A percentile compares a stretch with the other conserved stretches of the same genome.
These are phyloP conservation scores for Trichonephila inaurata DNA, from an alignment of 1,140 invertebrate genomes.

Conservation along the genomic window DNA sequence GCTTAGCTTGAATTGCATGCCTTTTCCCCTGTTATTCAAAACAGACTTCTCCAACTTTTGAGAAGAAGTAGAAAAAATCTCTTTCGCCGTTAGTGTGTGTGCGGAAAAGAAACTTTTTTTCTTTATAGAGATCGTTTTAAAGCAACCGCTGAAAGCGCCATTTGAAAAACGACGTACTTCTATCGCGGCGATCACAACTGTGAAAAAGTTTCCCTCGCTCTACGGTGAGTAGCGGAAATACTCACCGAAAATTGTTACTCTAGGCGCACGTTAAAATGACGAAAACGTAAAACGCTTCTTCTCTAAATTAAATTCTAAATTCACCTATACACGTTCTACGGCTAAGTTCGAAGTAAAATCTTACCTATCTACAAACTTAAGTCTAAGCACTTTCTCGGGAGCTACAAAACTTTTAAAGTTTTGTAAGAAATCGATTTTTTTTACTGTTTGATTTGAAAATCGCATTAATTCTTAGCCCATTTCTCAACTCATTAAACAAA, in stretches of 20 bases:
- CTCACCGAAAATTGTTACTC: background rate
- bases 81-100: background rate
- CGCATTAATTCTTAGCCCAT: background rate
- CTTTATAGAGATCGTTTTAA: constrained; percentile 48
- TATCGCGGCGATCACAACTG: constrained; percentile 30
- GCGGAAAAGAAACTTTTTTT: background rate
- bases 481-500: background rate
- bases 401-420: background rate
- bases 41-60: constrained; percentile 55
- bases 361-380: constrained; percentile 13
- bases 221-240: background rate
- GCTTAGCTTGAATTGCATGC: constrained; percentile 41
- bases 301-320: background rate
- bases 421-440: background rate
- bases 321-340: background rate
- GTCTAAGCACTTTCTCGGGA: background rate
- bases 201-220: background rate
- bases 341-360: background rate
- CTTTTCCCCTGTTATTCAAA: constrained; percentile 70
- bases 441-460: background rate
- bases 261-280: background rate
- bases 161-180: constrained; percentile 72
- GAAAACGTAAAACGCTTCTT: constrained; percentile 42
- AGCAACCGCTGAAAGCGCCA: constrained; percentile 66
- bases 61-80: constrained; percentile 17